These are phyloP conservation scores for Eupithecia abbreviata DNA, from an alignment of 2,888 invertebrate species.

Conservation along the genomic window DNA sequence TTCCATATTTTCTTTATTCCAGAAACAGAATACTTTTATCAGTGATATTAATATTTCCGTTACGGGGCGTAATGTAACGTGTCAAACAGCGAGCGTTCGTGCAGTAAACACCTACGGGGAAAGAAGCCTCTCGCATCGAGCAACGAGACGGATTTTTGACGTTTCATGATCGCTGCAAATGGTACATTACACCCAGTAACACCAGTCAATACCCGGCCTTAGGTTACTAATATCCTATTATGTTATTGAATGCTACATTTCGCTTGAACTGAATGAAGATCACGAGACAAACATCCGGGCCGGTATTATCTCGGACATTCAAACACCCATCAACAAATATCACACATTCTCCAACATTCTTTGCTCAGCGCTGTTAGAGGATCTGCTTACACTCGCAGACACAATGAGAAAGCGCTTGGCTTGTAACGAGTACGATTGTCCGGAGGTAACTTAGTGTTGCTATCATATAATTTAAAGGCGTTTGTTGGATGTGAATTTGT, in stretches of 20 bases:
- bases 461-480: constrained; percentile 22
- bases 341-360: background rate
- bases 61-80: too few species aligned
- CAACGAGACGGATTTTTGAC: too few species aligned
- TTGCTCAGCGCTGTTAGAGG: background rate
- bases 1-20: background rate
- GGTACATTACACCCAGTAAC: too few species aligned
- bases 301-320: background rate
- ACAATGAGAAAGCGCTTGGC: background rate
- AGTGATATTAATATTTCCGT: background rate
- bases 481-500: constrained; percentile 5
- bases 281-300: background rate
- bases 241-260: background rate
- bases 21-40: background rate
- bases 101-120: too few species aligned
- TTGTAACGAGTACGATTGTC: background rate
- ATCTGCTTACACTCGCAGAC: constrained; percentile 7
- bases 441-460: constrained; percentile 9
- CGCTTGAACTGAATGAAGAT: background rate
- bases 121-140: too few species aligned
- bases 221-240: background rate
- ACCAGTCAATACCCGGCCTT: background rate
- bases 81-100: too few species aligned
- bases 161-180: background rate
- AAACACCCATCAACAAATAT: background rate